Base-by-base conservation (phyloP, 2,888 invertebrate genomes). In the Melolontha melolontha region DNA sequence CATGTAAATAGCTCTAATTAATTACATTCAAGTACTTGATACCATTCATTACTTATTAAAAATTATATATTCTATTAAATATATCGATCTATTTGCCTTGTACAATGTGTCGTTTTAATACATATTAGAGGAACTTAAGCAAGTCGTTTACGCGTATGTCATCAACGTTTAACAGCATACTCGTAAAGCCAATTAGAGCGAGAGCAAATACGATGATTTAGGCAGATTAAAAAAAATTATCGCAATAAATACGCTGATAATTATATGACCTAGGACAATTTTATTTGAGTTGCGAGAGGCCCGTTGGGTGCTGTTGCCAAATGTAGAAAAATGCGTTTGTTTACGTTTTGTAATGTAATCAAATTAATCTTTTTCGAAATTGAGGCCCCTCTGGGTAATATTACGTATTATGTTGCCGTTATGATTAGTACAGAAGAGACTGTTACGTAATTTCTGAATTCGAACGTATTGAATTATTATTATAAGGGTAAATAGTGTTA, bases 181-280 rank as follows among this genome's bases (percentile, higher is more conserved):
- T 44, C 44, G 44, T 59, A 59, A 59, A 29, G 27, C 10, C 59
- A 44, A 29, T 44, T 44, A 29, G 29, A 44, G 44, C 29, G 34
- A 7, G 5, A n/a, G 8, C 29, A 41, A n/a, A 29, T 14, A 8
- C n/a, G 7, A 44, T 59, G 29, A 44, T 59, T 59, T 27, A 44
- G 57, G 0, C 8, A 59, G 59, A 59, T 59, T 59, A 59, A 59
- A 41, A 55, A 47, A 59, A 47, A 57, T 59, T 59, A 59, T 59
- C 59, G 10, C 59, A 12, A 22, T 44, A 59, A 57, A 59, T 59
- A 27, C 44, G 44, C 59, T 59, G 59, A 59, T 59, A 59, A 59
- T 44, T 47, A 29, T 14, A 44, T 29, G 59, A 59, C 59, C 59
- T 59, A 59, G 59, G 59, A 59, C 59, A 59, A 59, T 59, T 57